phyloP scores from a whole-genome alignment of 2,888 invertebrate genomes.

The Nematopogon swammerdamellus region DNA sequence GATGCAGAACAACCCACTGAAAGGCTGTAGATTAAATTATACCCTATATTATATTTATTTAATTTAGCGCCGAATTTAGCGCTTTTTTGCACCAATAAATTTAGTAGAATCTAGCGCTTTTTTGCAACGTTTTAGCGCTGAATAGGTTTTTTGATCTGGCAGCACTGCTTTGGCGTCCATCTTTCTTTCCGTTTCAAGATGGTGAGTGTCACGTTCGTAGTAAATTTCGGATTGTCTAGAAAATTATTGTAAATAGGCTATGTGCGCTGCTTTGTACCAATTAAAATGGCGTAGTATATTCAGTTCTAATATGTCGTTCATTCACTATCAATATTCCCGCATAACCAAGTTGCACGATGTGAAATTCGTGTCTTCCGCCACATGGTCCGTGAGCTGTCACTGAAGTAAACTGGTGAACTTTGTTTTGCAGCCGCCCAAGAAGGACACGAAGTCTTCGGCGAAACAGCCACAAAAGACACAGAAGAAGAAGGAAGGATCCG shows the following conservation, averaged over 20 bases:
- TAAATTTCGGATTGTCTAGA: not conserved
- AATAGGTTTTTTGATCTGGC: no score
- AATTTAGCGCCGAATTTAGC: no score
- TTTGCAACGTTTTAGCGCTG: no score
- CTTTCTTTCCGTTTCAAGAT: constrained; percentile 50
- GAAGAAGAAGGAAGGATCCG: constrained; percentile 94
- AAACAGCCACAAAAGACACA: constrained; percentile 93
- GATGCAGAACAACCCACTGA: no score
- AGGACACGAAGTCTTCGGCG: constrained; percentile 86
- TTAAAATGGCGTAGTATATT: not conserved
- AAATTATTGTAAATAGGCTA: not conserved
- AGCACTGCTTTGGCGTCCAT: constrained; percentile 15
- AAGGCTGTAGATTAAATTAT: no score
- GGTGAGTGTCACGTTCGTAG: constrained; percentile 34
- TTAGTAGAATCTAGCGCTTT: no score
- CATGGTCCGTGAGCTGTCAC: not conserved
- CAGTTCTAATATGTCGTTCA: not conserved
- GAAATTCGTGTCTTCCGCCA: not conserved
- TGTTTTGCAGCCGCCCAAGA: constrained; percentile 82
- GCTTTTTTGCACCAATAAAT: no score
- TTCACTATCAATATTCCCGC: constrained; percentile 5
- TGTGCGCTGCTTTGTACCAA: no score
- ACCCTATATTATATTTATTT: no score
- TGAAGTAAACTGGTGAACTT: constrained; percentile 11
- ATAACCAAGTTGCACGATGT: not conserved